Percentiles rank a stretch among this genome's conserved stretches.
Conservation (phyloP, 2,888 invertebrate genomes). For the Orchesellides sinensis region DNA sequence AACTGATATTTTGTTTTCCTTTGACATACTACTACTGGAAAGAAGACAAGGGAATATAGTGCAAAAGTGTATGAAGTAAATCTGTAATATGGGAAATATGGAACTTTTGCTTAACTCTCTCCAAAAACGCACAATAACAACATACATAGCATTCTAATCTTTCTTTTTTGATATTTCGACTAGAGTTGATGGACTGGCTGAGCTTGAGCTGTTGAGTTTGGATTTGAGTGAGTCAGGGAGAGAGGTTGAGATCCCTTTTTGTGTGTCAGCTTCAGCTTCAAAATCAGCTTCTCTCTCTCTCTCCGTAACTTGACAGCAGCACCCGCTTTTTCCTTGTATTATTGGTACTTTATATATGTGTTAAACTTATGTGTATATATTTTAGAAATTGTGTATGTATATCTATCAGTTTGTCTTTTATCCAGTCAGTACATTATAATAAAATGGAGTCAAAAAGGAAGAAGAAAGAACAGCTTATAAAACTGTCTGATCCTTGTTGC, state of each 20-base stretch:
- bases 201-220: slow-evolving; percentile 24
- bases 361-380: not conserved
- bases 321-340: slow-evolving; percentile 32
- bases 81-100: not conserved
- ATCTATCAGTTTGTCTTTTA: slow-evolving; percentile 3
- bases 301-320: slow-evolving; percentile 57
- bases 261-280: slow-evolving; percentile 58
- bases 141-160: not conserved
- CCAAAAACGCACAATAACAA: not conserved
- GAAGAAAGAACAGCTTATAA: slow-evolving; percentile 36
- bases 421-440: slow-evolving; percentile 43
- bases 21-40: no score
- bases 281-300: slow-evolving; percentile 3
- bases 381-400: slow-evolving; percentile 1
- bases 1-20: slow-evolving; percentile 75
- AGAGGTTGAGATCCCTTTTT: slow-evolving; percentile 46
- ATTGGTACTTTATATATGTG: slow-evolving; percentile 22
- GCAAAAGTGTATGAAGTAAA: slow-evolving; percentile 57
- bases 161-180: slow-evolving; percentile 28
- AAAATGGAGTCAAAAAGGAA: slow-evolving; percentile 51
- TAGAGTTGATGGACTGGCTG: slow-evolving; percentile 39
- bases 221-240: slow-evolving; percentile 28
- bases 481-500: slow-evolving; percentile 58
- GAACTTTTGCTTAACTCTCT: not conserved
- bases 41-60: slow-evolving; percentile 42